Percentiles rank a stretch among this genome's conserved stretches.
Conservation (phyloP, 2,113 vertebrate genomes). For the Tupaia tana region DNA sequence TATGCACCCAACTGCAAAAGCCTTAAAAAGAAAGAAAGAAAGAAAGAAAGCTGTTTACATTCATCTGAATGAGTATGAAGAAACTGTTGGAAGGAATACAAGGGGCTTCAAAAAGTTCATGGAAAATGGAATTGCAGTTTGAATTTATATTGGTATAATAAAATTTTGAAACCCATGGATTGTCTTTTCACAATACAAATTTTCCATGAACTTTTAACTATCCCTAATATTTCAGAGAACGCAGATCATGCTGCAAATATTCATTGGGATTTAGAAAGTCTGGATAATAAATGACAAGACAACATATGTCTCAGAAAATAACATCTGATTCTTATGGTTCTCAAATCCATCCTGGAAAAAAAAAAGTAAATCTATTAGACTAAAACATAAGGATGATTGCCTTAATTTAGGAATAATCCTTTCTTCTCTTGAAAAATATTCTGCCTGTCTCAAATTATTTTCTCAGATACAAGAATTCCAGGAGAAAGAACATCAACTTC, state of each 20-base stretch:
- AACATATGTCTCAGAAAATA: background rate
- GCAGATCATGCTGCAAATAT: background rate
- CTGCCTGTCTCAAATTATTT: background rate
- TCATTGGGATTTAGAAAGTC: background rate
- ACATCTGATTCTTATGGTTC: background rate
- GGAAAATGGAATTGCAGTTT: too few species aligned
- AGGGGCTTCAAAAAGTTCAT: too few species aligned
- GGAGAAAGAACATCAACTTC: conserved; percentile 55
- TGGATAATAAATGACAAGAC: background rate
- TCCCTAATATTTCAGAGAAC: background rate
- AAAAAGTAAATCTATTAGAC: background rate
- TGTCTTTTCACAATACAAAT: too few species aligned
- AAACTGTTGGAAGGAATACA: background rate
- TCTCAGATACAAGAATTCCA: conserved; percentile 60
- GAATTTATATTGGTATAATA: too few species aligned
- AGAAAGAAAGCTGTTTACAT: background rate
- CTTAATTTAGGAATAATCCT: background rate
- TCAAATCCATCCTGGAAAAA: background rate
- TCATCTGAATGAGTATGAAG: background rate
- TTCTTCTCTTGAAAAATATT: background rate
- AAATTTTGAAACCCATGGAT: too few species aligned
- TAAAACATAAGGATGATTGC: background rate
- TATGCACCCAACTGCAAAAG: too few species aligned
- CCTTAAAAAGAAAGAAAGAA: too few species aligned
- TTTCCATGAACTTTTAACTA: too few species aligned